Evolutionary conservation across 1,140 invertebrate species (phyloP).

Genomic region (Caligus rogercresseyi): DNA sequence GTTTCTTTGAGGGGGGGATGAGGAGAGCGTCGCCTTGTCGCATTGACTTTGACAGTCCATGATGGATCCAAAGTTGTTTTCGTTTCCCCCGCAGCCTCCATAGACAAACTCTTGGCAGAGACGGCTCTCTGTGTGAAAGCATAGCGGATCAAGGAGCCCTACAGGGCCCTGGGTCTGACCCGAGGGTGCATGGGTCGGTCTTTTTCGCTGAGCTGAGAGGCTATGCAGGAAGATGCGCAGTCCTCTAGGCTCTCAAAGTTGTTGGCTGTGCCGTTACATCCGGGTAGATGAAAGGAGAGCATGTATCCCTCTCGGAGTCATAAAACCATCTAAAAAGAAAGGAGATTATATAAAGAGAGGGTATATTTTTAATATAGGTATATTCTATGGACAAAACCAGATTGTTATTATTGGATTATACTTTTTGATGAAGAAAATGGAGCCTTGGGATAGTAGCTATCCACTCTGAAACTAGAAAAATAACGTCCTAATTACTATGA

Average conservation of each 20-base stretch:
- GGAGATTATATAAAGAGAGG: too few relatives aligned
- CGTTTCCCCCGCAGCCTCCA: constrained; percentile 50
- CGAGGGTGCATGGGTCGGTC: constrained; percentile 59
- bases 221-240: neutral
- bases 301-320: neutral
- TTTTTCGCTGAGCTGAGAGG: neutral
- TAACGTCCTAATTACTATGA: neutral
- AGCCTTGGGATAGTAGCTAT: neutral
- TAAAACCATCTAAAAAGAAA: neutral
- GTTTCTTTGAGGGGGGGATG: neutral
- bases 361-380: too few relatives aligned
- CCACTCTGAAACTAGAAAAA: too few relatives aligned
- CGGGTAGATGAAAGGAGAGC: neutral
- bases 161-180: constrained; percentile 65
- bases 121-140: constrained; percentile 50
- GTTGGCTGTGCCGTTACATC: neutral
- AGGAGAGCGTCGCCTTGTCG: constrained; percentile 24
- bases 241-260: neutral
- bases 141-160: constrained; percentile 58
- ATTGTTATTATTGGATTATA: too few relatives aligned
- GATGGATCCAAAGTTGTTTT: constrained; percentile 61
- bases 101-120: constrained; percentile 58
- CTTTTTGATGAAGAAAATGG: too few relatives aligned
- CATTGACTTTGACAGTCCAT: constrained; percentile 66
- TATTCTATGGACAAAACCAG: too few relatives aligned